These are phyloP conservation scores for Illadopsis cleaveri DNA, from an alignment of 2,113 vertebrate genomes.

Conservation along the genomic window DNA sequence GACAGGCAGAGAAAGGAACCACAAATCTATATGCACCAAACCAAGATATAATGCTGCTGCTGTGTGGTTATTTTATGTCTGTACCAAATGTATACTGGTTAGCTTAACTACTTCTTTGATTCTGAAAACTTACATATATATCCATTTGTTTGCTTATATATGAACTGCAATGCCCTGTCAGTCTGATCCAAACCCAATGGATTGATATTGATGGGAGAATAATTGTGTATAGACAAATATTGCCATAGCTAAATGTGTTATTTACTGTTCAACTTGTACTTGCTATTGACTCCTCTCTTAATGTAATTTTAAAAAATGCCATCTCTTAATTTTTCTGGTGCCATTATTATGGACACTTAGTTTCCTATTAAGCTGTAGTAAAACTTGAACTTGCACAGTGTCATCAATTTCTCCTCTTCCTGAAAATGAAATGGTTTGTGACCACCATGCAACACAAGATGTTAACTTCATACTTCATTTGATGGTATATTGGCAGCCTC, in stretches of 20 bases:
- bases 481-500: not conserved
- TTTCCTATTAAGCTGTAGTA: not conserved
- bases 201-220: not conserved
- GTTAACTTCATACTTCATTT: conserved; percentile 2
- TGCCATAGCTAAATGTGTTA: not conserved
- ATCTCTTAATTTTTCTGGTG: not conserved
- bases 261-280: not conserved
- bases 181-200: not conserved
- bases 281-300: not conserved
- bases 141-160: not conserved
- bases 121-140: not conserved
- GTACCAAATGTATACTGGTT: not conserved
- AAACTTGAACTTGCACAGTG: not conserved
- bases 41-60: not conserved
- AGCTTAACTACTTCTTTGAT: not conserved
- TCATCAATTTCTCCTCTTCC: not conserved
- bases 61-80: not conserved
- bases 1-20: not conserved
- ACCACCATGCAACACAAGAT: not conserved
- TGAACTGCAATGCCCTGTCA: not conserved
- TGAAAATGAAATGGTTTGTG: not conserved
- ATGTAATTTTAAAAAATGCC: not conserved
- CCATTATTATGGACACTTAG: not conserved
- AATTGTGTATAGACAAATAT: not conserved
- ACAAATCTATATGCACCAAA: not conserved